Evolutionary conservation across 2,797 vertebrate species (phyloP).

Genomic region (Molossus alvarezi): DNA sequence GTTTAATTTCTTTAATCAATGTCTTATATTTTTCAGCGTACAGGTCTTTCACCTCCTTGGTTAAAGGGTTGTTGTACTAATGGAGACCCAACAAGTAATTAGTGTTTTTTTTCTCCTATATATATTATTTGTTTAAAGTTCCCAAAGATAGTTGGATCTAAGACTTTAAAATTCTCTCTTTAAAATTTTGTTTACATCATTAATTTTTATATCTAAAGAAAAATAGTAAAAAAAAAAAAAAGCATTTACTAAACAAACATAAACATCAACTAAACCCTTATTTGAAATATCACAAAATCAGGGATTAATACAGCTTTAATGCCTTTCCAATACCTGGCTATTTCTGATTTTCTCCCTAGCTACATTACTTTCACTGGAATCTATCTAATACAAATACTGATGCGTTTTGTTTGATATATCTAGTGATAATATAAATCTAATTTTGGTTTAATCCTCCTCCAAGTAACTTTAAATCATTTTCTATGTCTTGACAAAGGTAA

Average conservation of each 20-base stretch:
- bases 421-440: slow-evolving; percentile 65
- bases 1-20: not conserved
- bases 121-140: slow-evolving; percentile 46
- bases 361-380: slow-evolving; percentile 13
- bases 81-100: not conserved
- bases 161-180: slow-evolving; percentile 51
- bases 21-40: not conserved
- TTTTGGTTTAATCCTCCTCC: slow-evolving; percentile 56
- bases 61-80: not conserved
- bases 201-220: slow-evolving; percentile 57
- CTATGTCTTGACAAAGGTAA: slow-evolving; percentile 35
- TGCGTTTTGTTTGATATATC: slow-evolving; percentile 43
- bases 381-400: slow-evolving; percentile 43
- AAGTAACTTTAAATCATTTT: slow-evolving; percentile 57
- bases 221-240: not conserved
- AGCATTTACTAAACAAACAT: slow-evolving; percentile 55
- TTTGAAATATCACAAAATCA: slow-evolving; percentile 46
- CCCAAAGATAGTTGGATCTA: not conserved
- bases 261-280: slow-evolving; percentile 28
- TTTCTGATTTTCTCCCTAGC: slow-evolving; percentile 28
- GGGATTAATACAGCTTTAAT: slow-evolving; percentile 47
- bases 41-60: not conserved
- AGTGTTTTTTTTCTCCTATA: slow-evolving; percentile 26
- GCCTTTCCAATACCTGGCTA: slow-evolving; percentile 6
- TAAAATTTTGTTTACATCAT: slow-evolving; percentile 49